Evolutionary conservation across 1,140 invertebrate species (phyloP).

Genomic region (Brachionus rubens): DNA sequence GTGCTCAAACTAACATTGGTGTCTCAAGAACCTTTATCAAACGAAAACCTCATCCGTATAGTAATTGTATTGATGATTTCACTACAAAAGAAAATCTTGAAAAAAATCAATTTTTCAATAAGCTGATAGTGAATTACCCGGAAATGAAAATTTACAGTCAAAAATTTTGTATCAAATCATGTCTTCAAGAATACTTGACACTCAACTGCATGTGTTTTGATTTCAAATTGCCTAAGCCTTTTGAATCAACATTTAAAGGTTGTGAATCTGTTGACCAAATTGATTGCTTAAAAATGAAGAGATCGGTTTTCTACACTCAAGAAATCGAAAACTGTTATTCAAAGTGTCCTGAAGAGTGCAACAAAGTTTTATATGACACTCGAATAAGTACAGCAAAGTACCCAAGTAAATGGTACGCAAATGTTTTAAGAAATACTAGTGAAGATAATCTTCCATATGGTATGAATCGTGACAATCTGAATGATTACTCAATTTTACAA

Average conservation of each 20-base stretch:
- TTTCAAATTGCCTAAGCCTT: neutral
- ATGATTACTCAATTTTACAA: neutral
- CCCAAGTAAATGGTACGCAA: constrained; percentile 8
- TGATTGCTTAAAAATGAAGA: neutral
- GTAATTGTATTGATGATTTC: constrained; percentile 1
- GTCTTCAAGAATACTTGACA: neutral
- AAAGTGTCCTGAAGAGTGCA: neutral
- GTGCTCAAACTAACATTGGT: constrained; percentile 2
- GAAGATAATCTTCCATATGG: neutral
- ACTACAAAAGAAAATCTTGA: neutral
- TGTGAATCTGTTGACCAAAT: neutral
- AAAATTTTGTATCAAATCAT: neutral
- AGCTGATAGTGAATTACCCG: neutral
- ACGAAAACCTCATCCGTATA: neutral
- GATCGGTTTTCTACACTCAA: neutral
- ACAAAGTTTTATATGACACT: neutral
- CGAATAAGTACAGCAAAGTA: neutral
- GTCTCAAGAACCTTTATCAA: neutral
- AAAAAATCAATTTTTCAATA: neutral
- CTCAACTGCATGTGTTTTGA: neutral
- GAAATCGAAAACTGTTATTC: neutral
- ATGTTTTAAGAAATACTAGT: neutral
- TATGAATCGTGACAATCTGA: neutral
- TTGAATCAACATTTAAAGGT: neutral
- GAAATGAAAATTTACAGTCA: neutral